These are phyloP conservation scores for Quadroppia sp. DNA, from an alignment of 2,888 invertebrate species.

Conservation along the genomic window DNA sequence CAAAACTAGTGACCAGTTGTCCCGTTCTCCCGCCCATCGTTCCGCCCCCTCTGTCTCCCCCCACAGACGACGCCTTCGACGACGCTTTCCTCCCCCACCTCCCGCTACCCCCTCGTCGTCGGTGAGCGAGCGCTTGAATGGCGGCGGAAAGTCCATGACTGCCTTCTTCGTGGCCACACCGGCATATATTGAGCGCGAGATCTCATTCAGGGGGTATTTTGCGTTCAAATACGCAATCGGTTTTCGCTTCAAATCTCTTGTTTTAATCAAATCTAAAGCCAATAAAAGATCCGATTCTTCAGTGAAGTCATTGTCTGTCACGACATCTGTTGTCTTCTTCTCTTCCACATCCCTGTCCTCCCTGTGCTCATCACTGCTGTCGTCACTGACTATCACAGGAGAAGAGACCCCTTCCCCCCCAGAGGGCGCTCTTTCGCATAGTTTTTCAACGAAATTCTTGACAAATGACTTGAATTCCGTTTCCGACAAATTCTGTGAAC, in stretches of 20 bases:
- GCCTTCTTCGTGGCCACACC: background rate
- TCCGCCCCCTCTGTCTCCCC: background rate
- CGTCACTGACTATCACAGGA: no score
- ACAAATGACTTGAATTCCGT: no score
- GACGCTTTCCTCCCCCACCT: background rate
- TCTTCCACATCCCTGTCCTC: no score
- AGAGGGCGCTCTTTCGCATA: no score
- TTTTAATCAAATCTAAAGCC: background rate
- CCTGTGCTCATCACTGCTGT: no score
- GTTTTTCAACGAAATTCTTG: no score
- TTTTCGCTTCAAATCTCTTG: background rate
- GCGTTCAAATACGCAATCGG: constrained; percentile 15
- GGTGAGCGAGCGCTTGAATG: no score
- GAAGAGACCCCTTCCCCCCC: no score
- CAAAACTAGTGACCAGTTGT: background rate
- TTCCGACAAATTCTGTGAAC: no score
- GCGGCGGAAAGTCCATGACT: background rate
- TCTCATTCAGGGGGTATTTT: constrained; percentile 2
- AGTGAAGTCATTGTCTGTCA: background rate
- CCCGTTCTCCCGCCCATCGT: background rate
- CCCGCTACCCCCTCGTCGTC: background rate
- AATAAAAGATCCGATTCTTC: background rate
- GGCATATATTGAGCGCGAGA: constrained; percentile 14
- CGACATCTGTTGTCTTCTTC: background rate
- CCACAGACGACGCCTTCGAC: background rate